Evolutionary conservation across 2,113 vertebrate species (phyloP).

Genomic region (Sylvia atricapilla): DNA sequence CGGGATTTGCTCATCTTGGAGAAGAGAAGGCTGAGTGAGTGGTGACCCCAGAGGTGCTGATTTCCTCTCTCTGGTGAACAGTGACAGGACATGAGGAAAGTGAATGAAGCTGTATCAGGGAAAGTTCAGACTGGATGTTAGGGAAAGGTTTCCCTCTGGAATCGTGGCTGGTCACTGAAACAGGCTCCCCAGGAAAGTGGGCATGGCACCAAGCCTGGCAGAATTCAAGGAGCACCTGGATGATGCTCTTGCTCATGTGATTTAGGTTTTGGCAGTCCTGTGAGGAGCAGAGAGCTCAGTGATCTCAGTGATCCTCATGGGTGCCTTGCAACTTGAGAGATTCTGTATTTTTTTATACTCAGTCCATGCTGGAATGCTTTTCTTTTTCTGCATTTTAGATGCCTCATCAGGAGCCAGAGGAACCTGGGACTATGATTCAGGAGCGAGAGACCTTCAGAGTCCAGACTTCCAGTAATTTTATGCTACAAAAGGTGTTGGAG

Average conservation of each 20-base stretch:
- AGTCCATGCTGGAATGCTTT: background rate
- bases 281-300: background rate
- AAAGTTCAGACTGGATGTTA: background rate
- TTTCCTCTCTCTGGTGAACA: background rate
- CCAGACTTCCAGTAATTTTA: constrained; percentile 67
- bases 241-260: rapidly evolving
- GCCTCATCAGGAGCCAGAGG: constrained; percentile 75
- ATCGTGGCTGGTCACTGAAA: background rate
- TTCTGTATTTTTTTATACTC: background rate
- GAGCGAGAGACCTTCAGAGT: constrained; percentile 79
- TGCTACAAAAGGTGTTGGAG: constrained; percentile 61
- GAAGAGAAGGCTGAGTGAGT: background rate
- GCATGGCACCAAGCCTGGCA: rapidly evolving
- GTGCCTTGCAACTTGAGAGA: background rate
- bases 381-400: constrained; percentile 60
- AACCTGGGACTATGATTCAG: constrained; percentile 82
- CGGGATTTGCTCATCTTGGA: background rate
- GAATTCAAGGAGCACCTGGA: background rate
- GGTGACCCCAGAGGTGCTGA: background rate
- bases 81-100: background rate
- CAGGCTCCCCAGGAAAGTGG: background rate
- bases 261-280: background rate
- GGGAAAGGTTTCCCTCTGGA: background rate
- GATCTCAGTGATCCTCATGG: rapidly evolving
- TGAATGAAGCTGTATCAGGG: background rate